Percentiles rank a stretch among this genome's conserved stretches.
Conservation (phyloP, 2,797 vertebrate genomes). For the Carduelis carduelis region DNA sequence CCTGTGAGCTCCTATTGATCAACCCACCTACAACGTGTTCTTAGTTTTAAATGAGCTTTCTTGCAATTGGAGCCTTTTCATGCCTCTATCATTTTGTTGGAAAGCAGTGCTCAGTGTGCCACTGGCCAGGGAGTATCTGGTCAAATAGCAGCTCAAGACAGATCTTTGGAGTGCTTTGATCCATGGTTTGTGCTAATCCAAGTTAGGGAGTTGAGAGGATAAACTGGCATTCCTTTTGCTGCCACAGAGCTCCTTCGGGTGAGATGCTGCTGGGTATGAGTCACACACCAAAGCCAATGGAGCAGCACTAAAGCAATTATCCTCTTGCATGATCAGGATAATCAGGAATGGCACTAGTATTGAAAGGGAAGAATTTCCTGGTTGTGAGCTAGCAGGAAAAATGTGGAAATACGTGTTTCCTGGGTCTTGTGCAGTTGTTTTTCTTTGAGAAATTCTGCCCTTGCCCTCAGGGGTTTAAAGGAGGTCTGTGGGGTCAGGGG, state of each 20-base stretch:
- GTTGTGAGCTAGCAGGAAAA: neutral
- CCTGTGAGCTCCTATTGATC: neutral
- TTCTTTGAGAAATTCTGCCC: neutral
- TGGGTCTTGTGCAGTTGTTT: fast-evolving
- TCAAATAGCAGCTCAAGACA: neutral
- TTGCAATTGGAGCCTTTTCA: neutral
- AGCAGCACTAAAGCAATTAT: neutral
- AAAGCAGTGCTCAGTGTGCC: neutral
- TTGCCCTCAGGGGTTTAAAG: neutral
- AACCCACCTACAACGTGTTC: neutral
- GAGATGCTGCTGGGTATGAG: neutral
- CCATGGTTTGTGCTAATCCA: neutral
- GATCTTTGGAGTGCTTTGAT: neutral
- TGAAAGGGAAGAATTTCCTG: neutral
- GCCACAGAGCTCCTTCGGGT: neutral
- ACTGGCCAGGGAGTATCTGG: neutral
- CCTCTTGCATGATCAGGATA: neutral
- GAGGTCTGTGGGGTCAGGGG: neutral
- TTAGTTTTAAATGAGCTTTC: neutral
- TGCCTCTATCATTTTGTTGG: neutral
- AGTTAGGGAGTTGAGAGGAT: neutral
- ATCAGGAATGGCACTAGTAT: neutral
- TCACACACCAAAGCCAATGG: neutral
- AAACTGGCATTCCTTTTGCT: neutral
- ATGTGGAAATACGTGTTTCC: neutral